Conservation (phyloP, 2,113 vertebrate species). For the Vidua chalybeata region DNA sequence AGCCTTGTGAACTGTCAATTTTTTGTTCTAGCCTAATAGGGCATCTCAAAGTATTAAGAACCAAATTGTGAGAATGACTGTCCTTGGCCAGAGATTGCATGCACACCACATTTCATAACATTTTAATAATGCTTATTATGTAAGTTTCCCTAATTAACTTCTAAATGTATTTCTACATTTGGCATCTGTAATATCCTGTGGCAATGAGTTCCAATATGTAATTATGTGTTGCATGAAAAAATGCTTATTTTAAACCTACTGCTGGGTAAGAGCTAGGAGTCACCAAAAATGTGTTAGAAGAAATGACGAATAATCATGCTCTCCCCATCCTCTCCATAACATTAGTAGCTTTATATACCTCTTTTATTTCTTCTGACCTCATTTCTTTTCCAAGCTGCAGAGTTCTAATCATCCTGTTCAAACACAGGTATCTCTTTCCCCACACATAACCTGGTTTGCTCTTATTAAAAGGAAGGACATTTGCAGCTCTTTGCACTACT, state of each 20-base stretch:
- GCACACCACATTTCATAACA: neutral
- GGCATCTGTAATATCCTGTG: conserved; percentile 6
- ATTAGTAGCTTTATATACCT: neutral
- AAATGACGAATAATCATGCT: neutral
- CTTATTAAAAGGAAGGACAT: neutral
- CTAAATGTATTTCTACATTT: conserved; percentile 36
- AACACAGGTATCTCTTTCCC: neutral
- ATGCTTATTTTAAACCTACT: conserved; percentile 29
- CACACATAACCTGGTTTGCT: neutral
- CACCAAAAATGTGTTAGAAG: conserved; percentile 2
- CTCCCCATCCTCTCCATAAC: neutral
- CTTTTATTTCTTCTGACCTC: neutral
- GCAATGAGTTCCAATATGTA: neutral
- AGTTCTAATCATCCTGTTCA: neutral
- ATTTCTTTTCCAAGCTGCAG: neutral
- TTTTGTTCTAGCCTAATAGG: neutral
- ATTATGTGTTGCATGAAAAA: conserved; percentile 14
- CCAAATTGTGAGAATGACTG: neutral
- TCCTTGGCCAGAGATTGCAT: neutral
- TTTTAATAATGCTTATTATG: conserved; percentile 2
- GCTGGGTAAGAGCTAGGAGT: conserved; percentile 3
- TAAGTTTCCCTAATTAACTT: conserved; percentile 17
- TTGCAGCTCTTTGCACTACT: neutral
- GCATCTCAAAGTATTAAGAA: neutral
- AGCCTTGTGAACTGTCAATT: neutral